Evolutionary conservation across 2,797 vertebrate genomes (phyloP), one percentile per base, ranked within the genome.

Genomic region (Sebastes matsubarae): DNA sequence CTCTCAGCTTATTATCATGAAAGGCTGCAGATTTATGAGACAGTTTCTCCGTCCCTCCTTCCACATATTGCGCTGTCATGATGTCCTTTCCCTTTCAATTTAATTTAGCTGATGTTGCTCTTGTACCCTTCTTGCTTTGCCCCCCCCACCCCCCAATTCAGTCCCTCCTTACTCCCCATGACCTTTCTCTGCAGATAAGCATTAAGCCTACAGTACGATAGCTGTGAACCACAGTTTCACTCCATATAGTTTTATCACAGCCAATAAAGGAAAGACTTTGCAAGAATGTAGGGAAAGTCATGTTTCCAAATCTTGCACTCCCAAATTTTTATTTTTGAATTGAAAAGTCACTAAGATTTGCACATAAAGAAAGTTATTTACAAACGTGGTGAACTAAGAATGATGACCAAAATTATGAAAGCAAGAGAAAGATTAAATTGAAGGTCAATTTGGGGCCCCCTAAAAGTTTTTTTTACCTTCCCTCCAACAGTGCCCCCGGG

Each of bases 21-120:
- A 86, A 68, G 50, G 14, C 79, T 88, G 59, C 30, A 80, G 80
- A 88, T 93, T 88, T 88, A 88, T 78, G 67, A 22, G 72, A 77
- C 73, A 71, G 42, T 16, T n/a, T 18, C 78, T 27, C 36, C 34
- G n/a, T 68, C 63, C 25, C 74, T 57, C 69, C 59, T 60, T 60
- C 27, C 54, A 65, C 2, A 10, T 24, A 58, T 70, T 6, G 4
- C 22, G 25, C 75, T 75, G 58, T 70, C 36, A 10, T n/a, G 34
- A 64, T 22, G 64, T 66, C 32, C 25, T 68, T 34, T 66, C 20
- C 29, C 29, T 75, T 24, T 69, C 52, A 24, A 5, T 85, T 87
- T 82, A 78, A 89, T 89, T 84, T 38, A 46, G 66, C 73, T 68
- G 79, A 89, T 83, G 75, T 63, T 73, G 59, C 83, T 75, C 58